Evolutionary conservation across 2,888 invertebrate genomes (phyloP).

Genomic region (Colletes collaris): DNA sequence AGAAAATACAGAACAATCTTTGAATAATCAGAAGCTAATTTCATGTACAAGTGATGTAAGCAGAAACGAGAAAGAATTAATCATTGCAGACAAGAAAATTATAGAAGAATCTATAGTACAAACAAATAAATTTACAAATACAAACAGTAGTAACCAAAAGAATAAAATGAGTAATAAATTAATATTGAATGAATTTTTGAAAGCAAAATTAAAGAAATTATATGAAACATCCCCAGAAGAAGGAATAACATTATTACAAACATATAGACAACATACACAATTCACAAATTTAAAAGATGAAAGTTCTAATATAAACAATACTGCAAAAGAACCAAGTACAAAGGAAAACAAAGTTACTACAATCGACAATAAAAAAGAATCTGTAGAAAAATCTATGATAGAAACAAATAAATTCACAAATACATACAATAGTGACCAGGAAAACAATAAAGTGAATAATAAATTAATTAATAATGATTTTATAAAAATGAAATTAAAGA

Average conservation of each 20-base stretch:
- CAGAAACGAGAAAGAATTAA: slow-evolving; percentile 80
- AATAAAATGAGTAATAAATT: neutral
- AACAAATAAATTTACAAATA: neutral
- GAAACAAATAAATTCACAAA: slow-evolving; percentile 23
- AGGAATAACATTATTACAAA: slow-evolving; percentile 16
- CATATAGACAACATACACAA: slow-evolving; percentile 27
- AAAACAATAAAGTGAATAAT: neutral
- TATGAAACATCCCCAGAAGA: slow-evolving; percentile 33
- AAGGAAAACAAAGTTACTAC: neutral
- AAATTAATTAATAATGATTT: slow-evolving; percentile 50
- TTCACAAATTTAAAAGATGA: slow-evolving; percentile 4
- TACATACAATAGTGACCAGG: neutral
- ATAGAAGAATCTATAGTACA: too few species aligned
- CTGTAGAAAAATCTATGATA: too few species aligned
- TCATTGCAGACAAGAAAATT: neutral
- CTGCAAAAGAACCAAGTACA: neutral
- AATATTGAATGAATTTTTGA: slow-evolving; percentile 45
- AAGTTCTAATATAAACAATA: neutral
- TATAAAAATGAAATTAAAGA: slow-evolving; percentile 29
- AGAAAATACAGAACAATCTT: neutral
- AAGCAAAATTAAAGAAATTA: slow-evolving; percentile 15
- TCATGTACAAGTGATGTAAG: neutral
- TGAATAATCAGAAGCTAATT: neutral
- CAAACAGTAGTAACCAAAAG: neutral
- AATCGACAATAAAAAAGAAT: too few species aligned